These are phyloP conservation scores for Halcyon malimbica DNA, from an alignment of 2,113 vertebrate species.

Conservation along the genomic window DNA sequence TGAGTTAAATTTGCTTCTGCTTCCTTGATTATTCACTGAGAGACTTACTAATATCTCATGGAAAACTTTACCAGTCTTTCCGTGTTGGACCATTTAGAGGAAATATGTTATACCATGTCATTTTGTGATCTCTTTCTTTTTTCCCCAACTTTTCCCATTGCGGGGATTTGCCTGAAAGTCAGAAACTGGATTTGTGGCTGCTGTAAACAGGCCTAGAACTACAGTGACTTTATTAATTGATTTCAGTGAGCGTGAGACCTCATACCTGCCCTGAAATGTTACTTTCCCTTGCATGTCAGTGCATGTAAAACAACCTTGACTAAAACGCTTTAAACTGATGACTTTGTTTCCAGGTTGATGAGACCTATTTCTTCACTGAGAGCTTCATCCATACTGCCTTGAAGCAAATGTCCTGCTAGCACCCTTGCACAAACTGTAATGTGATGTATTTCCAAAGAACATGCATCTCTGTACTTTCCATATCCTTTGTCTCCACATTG, in stretches of 20 bases:
- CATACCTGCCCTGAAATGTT: background rate
- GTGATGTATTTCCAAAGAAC: background rate
- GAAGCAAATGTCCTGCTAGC: background rate
- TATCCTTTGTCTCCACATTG: background rate
- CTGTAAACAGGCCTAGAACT: background rate
- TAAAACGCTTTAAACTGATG: background rate
- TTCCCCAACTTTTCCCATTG: background rate
- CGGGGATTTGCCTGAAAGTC: background rate
- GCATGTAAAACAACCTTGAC: background rate
- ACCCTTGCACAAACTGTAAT: rapidly evolving
- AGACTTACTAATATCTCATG: background rate
- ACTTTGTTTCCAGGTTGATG: background rate
- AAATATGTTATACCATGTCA: background rate
- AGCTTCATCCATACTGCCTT: background rate
- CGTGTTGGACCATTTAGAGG: background rate
- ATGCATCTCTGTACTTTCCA: background rate
- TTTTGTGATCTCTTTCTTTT: background rate
- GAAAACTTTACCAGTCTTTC: background rate
- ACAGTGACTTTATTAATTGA: background rate
- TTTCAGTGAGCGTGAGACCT: background rate
- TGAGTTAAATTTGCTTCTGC: constrained; percentile 25
- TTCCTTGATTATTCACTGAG: background rate
- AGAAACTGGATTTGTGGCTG: background rate
- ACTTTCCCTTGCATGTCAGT: background rate
- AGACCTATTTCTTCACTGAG: background rate